Evolutionary conservation across 2,797 vertebrate species (phyloP).

Genomic region (Malacoctenus gilli): DNA sequence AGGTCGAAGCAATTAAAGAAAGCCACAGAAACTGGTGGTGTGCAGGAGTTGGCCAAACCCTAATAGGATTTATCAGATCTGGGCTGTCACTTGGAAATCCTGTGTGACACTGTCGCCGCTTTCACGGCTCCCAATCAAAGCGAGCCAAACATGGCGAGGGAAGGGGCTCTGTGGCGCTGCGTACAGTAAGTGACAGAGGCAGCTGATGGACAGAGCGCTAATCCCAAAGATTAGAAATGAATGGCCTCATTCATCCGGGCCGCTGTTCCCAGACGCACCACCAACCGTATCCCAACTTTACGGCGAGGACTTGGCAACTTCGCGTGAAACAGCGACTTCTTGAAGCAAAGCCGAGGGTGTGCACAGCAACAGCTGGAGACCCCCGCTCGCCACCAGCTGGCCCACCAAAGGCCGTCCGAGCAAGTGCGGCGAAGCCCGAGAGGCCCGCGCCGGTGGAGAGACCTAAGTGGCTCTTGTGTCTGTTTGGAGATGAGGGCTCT

Average conservation of each 20-base stretch:
- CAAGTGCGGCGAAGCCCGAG: not conserved
- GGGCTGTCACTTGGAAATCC: slow-evolving; percentile 41
- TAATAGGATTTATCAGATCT: slow-evolving; percentile 54
- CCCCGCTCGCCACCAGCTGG: slow-evolving; percentile 18
- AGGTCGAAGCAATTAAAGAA: slow-evolving; percentile 27
- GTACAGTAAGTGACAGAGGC: slow-evolving; percentile 65
- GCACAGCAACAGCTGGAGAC: slow-evolving; percentile 41
- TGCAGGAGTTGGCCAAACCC: slow-evolving; percentile 23
- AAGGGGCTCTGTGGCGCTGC: not conserved
- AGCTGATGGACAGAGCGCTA: slow-evolving; percentile 61
- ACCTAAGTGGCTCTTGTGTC: slow-evolving; percentile 33
- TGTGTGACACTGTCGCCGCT: slow-evolving; percentile 23
- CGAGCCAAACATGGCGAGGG: slow-evolving; percentile 13
- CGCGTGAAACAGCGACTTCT: slow-evolving; percentile 15
- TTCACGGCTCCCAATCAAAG: slow-evolving; percentile 54
- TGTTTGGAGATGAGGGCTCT: slow-evolving; percentile 29
- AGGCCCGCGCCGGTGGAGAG: slow-evolving; percentile 3
- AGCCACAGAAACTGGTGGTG: slow-evolving; percentile 5
- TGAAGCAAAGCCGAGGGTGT: slow-evolving; percentile 11
- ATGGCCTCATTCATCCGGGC: slow-evolving; percentile 57
- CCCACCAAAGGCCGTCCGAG: slow-evolving; percentile 11
- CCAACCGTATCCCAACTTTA: slow-evolving; percentile 20
- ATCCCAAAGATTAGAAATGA: slow-evolving; percentile 67
- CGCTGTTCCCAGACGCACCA: slow-evolving; percentile 51
- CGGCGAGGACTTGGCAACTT: slow-evolving; percentile 26